Conservation (phyloP, 2,888 invertebrate genomes). For the Eubasilissa splendida region DNA sequence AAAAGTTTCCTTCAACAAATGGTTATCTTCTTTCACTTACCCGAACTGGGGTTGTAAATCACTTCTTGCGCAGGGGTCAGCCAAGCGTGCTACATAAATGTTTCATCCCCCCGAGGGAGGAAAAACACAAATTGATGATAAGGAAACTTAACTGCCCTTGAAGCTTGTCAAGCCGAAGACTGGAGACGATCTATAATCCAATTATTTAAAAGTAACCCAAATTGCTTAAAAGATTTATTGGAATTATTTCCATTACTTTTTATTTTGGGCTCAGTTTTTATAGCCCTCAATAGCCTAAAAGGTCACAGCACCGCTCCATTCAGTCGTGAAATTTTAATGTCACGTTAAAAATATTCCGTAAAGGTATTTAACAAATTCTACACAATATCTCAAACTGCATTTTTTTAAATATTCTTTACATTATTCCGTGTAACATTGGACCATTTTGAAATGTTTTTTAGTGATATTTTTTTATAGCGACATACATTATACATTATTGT, state of each 20-base stretch:
- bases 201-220: conserved; percentile 17
- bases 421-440: too few species aligned
- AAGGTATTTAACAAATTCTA: too few species aligned
- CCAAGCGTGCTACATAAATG: too few species aligned
- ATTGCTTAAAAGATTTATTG: conserved; percentile 24
- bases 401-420: too few species aligned
- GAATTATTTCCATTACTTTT: not conserved
- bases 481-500: too few species aligned
- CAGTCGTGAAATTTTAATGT: not conserved
- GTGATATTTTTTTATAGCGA: too few species aligned
- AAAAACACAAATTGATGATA: not conserved
- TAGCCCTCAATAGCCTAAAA: not conserved
- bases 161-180: not conserved
- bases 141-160: conserved; percentile 2
- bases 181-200: conserved; percentile 22
- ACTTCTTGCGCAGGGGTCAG: not conserved
- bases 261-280: not conserved
- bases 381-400: too few species aligned
- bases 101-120: not conserved
- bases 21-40: conserved; percentile 12
- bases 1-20: conserved; percentile 21
- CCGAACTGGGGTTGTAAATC: conserved; percentile 1
- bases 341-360: not conserved
- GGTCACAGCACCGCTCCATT: not conserved
- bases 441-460: too few species aligned